Evolutionary conservation across 92 coral and sea anemone genomes (phyloP).

Genomic region (Ricordea florida): DNA sequence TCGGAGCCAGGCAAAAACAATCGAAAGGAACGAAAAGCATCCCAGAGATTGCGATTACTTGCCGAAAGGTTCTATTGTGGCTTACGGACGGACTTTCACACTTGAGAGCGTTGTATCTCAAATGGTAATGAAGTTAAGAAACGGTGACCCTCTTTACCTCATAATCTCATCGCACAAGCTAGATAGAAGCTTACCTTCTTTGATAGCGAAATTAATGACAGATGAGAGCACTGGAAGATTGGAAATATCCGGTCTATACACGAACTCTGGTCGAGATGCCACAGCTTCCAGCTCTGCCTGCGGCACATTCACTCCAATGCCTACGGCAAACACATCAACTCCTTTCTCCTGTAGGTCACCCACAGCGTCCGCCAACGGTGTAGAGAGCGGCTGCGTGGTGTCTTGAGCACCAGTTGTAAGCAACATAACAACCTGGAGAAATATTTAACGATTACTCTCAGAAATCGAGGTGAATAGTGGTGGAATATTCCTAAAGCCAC

Average conservation of each 20-base stretch:
- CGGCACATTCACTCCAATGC: constrained; percentile 16
- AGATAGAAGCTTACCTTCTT: constrained; percentile 9
- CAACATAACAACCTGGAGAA: constrained; percentile 2
- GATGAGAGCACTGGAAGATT: constrained; percentile 4
- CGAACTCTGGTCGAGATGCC: constrained; percentile 53
- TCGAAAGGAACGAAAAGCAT: too few species aligned
- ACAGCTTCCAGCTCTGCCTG: constrained; percentile 37
- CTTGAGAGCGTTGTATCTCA: too few species aligned
- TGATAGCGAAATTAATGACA: background rate
- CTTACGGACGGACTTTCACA: too few species aligned
- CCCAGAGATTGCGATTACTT: too few species aligned
- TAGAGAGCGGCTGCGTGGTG: background rate
- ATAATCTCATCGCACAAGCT: background rate
- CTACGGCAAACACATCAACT: constrained; percentile 44
- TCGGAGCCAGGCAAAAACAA: too few species aligned
- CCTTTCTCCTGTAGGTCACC: constrained; percentile 47
- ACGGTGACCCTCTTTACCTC: too few species aligned
- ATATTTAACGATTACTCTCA: background rate
- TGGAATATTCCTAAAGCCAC: too few species aligned
- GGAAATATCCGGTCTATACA: background rate
- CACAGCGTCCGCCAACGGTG: constrained; percentile 35
- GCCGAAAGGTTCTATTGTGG: too few species aligned
- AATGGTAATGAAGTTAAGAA: too few species aligned
- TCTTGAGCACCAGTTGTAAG: constrained; percentile 20
- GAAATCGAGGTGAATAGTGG: too few species aligned